Evolutionary conservation across 1,140 invertebrate species (phyloP), one percentile per base, ranked within the genome.

Genomic region (Luehdorfia chinensis): DNA sequence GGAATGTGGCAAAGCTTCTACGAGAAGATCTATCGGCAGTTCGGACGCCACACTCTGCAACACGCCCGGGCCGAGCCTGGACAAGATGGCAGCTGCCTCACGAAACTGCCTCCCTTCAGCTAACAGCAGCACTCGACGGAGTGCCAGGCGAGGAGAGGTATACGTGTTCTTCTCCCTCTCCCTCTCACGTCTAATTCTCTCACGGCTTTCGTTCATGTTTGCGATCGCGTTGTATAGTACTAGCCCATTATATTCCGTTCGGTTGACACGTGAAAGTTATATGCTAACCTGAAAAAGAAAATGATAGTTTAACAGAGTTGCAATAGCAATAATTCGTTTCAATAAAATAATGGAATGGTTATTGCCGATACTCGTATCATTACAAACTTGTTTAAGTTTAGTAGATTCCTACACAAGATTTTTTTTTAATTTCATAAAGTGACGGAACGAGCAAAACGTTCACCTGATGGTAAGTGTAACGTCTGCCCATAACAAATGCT

Each of bases 1-100:
- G 34, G 93, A 95, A 71, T 95, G 92, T 1, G 96, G 96, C 79
- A 97, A 88, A 1, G 94, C 91, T 58, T 97, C 95, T 14, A 97
- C 91, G 57, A 97, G 89, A 55, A 96, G 84, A 70, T 97, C 96
- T 11, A 97, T 88, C 0, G 96, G 96, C 45, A 98, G 86, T 52
- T 97, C 95, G 0, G 90, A 84, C 0, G 92, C 89, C 8, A 95
- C 92, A 3, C 89, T 89, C 44, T 90, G 90, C 50, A 96, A 87
- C 1, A 94, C 94, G 0, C 90, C 92, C 21, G 90, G 89, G 8
- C 93, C 93, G 4, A 96, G 83, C 36, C 94, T 88, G 12, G 92
- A 88, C 27, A 97, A 88, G 14, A 96, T 92, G 12, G 90, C 90
- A 0, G 94, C 94, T 8, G 94, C 94, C 63, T 95, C 94, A 11